These are phyloP conservation scores for Clunio marinus DNA, from an alignment of 2,888 invertebrate genomes.

Conservation along the genomic window DNA sequence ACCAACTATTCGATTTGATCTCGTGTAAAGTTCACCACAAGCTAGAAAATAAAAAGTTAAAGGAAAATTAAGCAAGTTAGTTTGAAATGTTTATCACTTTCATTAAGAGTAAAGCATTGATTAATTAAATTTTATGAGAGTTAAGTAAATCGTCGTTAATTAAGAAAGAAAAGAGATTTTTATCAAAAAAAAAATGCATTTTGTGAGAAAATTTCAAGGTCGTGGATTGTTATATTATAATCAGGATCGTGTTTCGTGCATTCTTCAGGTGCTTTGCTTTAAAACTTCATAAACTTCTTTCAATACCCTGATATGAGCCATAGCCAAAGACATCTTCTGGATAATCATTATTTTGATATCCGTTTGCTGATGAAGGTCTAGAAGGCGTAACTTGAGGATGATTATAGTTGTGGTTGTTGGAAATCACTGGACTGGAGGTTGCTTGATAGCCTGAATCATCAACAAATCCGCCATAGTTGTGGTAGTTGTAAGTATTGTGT, in stretches of 20 bases:
- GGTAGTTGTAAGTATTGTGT: constrained; percentile 11
- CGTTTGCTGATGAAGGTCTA: constrained; percentile 16
- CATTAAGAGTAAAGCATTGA: not conserved
- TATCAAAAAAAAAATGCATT: not conserved
- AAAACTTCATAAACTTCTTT: not conserved
- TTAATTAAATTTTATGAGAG: not conserved
- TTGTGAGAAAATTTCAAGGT: not conserved
- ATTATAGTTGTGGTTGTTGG: constrained; percentile 9
- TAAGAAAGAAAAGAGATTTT: not conserved
- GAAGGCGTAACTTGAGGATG: constrained; percentile 18
- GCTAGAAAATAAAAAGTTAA: constrained; percentile 58
- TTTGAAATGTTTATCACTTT: not conserved
- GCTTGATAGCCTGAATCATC: constrained; percentile 40
- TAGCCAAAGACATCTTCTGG: constrained; percentile 33
- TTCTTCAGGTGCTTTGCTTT: constrained; percentile 20
- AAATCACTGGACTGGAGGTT: constrained; percentile 30
- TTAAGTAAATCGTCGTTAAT: not conserved
- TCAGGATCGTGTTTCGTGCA: constrained; percentile 11
- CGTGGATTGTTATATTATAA: constrained; percentile 21
- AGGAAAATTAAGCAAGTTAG: not conserved
- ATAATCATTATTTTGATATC: constrained; percentile 17
- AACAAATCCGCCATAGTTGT: constrained; percentile 33
- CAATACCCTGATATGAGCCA: constrained; percentile 37
- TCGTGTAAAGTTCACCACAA: constrained; percentile 82
- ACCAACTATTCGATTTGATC: constrained; percentile 87